A percentile compares a stretch with the other conserved stretches of the same genome.
Conservation (phyloP, 2,113 vertebrate species). For the Anoplopoma fimbria region DNA sequence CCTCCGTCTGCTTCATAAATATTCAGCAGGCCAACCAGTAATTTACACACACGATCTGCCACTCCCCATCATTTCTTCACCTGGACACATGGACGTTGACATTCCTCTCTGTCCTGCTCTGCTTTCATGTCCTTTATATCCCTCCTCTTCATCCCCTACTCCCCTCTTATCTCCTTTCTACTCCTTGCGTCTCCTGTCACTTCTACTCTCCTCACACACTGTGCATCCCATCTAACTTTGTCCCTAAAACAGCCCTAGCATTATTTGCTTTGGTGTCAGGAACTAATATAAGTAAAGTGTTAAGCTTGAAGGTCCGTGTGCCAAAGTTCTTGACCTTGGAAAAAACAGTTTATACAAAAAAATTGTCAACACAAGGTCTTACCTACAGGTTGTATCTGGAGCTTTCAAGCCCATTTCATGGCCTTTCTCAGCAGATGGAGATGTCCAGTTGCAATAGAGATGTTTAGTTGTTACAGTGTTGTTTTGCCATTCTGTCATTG, state of each 20-base stretch:
- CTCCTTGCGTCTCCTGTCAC: constrained; percentile 30
- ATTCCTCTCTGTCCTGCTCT: constrained; percentile 64
- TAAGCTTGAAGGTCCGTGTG: background rate
- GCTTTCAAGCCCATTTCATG: background rate
- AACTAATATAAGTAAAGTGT: background rate
- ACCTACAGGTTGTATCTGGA: background rate
- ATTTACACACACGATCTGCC: constrained; percentile 70
- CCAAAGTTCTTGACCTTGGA: constrained; percentile 9
- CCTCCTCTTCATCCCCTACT: constrained; percentile 31
- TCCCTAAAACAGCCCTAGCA: constrained; percentile 15
- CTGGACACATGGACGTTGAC: constrained; percentile 74
- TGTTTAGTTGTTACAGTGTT: background rate
- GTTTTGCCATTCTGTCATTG: background rate
- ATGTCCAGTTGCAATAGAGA: background rate
- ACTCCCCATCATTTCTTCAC: constrained; percentile 68
- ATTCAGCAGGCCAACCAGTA: constrained; percentile 70
- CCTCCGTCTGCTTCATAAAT: constrained; percentile 78
- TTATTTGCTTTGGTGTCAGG: constrained; percentile 13
- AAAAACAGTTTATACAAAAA: background rate
- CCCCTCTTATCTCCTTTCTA: constrained; percentile 16
- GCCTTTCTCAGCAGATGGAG: background rate
- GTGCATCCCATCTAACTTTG: constrained; percentile 23
- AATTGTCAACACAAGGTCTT: background rate
- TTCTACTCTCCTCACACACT: constrained; percentile 25
- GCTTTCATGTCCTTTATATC: constrained; percentile 63